Base-by-base conservation (phyloP, 2,888 invertebrate species). In the Drosophila mayaguana region DNA sequence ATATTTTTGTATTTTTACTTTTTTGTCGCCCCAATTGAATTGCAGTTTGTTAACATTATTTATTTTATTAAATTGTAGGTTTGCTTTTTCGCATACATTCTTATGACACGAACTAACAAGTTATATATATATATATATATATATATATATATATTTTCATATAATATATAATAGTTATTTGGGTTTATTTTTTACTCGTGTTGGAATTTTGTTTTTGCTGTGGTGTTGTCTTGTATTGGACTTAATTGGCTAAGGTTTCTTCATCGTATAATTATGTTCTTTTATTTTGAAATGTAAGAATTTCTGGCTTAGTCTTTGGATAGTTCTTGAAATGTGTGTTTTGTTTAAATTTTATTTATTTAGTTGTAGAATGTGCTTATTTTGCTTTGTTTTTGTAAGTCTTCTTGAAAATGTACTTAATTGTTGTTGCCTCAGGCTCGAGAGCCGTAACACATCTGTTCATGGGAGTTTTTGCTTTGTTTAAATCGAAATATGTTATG, bases 61-160 rank as follows among this genome's bases (percentile, higher is more conserved):
- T 57, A 78, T 68, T 83, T 88, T 83, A 88, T 83, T 83, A 64
- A 83, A 82, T 78, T 69, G 62, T 78, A 73, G 80, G 65, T 74
- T 78, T 71, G 67, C 40, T 34, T 55, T 69, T 70, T 78, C 56
- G 80, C 80, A 82, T 85, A 72, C 63, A 64, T 77, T 77, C 63
- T 68, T 56, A 72, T 78, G 76, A 80, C 83, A 88, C 86, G 78
- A 88, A 68, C 81, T 88, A 84, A 84, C 83, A 84, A 75, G 80
- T 69, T 73, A 88, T 88, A 88, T 80, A 83, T 84, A 72, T 76
- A 54, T 81, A 36, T 72, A 68, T 78, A 66, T 79, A 63, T 81
- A 59, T 64, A 60, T 43, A 22, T 57, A 38, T 72, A 70, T 78
- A 70, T 83, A 63, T 80, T 60, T 73, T 61, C 34, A 20, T 66